Evolutionary conservation across 2,797 vertebrate genomes (phyloP).

Genomic region (Pangasius krempfi): DNA sequence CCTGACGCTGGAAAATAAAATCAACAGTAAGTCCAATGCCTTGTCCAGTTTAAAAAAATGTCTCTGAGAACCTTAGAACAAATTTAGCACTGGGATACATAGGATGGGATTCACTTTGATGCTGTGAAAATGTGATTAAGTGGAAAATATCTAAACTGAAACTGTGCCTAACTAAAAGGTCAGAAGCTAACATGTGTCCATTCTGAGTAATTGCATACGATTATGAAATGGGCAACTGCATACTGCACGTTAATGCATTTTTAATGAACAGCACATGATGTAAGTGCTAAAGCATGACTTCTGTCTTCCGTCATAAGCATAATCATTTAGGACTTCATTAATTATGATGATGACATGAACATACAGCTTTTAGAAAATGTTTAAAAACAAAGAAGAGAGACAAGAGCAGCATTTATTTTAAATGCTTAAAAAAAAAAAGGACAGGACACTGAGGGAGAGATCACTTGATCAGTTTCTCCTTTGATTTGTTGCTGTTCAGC

Average conservation of each 20-base stretch:
- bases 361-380: background rate
- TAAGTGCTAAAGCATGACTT: background rate
- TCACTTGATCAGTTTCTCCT: background rate
- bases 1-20: slow-evolving; percentile 2
- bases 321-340: background rate
- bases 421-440: background rate
- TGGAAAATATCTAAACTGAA: slow-evolving; percentile 14
- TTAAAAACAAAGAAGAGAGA: background rate
- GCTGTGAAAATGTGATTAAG: slow-evolving; percentile 1
- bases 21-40: background rate
- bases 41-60: background rate
- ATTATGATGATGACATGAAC: background rate
- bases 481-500: background rate
- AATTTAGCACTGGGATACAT: background rate
- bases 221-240: slow-evolving; percentile 14
- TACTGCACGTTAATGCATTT: slow-evolving; percentile 11
- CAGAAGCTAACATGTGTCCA: slow-evolving; percentile 21
- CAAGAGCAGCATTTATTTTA: background rate
- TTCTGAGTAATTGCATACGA: slow-evolving; percentile 28
- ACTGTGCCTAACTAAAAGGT: slow-evolving; percentile 13
- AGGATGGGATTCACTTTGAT: too few relatives aligned
- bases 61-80: background rate
- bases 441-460: background rate
- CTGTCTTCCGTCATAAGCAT: slow-evolving; percentile 13
- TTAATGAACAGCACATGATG: slow-evolving; percentile 28